Percentiles rank a stretch among this genome's conserved stretches.
Conservation (phyloP, 2,888 invertebrate genomes). For the Agriopis aurantiaria region DNA sequence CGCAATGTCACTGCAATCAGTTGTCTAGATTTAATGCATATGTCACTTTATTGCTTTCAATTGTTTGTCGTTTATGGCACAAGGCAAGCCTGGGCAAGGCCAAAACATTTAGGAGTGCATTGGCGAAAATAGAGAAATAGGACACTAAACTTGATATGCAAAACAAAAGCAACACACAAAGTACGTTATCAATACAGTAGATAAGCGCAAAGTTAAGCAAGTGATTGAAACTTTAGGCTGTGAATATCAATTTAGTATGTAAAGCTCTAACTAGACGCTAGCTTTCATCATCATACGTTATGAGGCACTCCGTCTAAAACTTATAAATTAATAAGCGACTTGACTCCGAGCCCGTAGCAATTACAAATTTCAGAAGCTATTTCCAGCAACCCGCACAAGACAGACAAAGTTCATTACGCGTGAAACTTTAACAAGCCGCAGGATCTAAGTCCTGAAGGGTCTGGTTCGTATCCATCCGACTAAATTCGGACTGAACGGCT, state of each 20-base stretch:
- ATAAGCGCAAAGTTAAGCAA: neutral
- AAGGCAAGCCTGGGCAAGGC: constrained; percentile 65
- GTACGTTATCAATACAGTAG: neutral
- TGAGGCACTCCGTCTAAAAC: constrained; percentile 65
- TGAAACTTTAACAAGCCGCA: constrained; percentile 57
- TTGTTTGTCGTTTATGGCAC: constrained; percentile 74
- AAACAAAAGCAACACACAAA: constrained; percentile 5
- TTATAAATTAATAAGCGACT: constrained; percentile 66
- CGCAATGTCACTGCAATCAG: constrained; percentile 57
- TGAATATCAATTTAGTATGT: constrained; percentile 20
- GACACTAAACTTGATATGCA: constrained; percentile 40
- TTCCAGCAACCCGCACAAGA: constrained; percentile 26
- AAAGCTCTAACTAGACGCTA: constrained; percentile 58
- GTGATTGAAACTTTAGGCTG: neutral
- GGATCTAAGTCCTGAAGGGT: constrained; percentile 52
- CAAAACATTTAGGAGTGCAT: constrained; percentile 70
- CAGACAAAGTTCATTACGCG: constrained; percentile 56
- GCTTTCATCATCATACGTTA: constrained; percentile 75
- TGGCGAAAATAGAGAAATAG: constrained; percentile 62
- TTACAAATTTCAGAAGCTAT: constrained; percentile 50
- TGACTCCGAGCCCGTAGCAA: constrained; percentile 47
- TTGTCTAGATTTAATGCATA: constrained; percentile 59
- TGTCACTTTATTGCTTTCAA: constrained; percentile 75
- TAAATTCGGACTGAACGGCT: constrained; percentile 58
- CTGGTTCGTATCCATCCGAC: constrained; percentile 58